Evolutionary conservation across 2,797 vertebrate genomes (phyloP).

Genomic region (Aulostomus chinensis): DNA sequence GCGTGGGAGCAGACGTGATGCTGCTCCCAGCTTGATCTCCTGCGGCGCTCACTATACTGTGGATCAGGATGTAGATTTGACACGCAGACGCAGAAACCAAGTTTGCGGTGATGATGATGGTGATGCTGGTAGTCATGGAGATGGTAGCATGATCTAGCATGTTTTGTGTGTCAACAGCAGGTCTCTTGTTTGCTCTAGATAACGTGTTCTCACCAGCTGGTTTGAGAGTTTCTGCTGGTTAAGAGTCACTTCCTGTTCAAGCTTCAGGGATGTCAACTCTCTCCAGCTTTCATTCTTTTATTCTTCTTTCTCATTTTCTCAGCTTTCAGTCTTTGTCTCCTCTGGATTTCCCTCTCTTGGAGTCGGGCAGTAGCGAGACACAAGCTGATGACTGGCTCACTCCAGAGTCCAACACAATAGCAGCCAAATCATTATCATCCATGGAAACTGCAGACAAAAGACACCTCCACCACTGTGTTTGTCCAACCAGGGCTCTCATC

Average conservation of each 20-base stretch:
- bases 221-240: conserved; percentile 2
- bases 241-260: conserved; percentile 38
- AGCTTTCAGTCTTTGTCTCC: background rate
- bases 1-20: too few species aligned
- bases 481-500: conserved; percentile 17
- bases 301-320: background rate
- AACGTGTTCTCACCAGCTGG: background rate
- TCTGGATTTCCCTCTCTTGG: accelerated
- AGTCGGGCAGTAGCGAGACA: background rate
- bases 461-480: conserved; percentile 21
- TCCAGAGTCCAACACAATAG: conserved; percentile 46
- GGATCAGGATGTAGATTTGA: too few species aligned
- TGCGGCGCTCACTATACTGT: too few species aligned
- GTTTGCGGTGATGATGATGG: too few species aligned
- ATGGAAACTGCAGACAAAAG: conserved; percentile 50
- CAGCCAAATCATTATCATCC: conserved; percentile 37
- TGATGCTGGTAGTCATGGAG: too few species aligned
- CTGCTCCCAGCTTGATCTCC: too few species aligned
- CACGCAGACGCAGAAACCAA: too few species aligned
- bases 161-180: background rate
- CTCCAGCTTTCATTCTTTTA: conserved; percentile 21
- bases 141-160: too few species aligned
- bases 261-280: background rate
- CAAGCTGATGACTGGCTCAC: conserved; percentile 33
- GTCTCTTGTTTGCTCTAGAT: conserved; percentile 31